These are phyloP conservation scores for Oryzaephilus surinamensis DNA, from an alignment of 1,140 invertebrate genomes.

Conservation along the genomic window DNA sequence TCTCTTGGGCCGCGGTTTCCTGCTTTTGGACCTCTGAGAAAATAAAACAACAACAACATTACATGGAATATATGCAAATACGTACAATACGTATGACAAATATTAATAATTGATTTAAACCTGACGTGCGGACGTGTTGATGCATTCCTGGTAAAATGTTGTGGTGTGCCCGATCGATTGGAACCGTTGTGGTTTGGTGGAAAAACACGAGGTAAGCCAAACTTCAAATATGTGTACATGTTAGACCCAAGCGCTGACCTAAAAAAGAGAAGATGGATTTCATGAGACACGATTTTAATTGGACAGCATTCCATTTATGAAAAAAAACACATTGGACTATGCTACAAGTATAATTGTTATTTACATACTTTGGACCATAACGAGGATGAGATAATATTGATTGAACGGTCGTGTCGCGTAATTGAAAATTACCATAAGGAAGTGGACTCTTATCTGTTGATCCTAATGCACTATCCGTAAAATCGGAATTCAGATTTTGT, in stretches of 20 bases:
- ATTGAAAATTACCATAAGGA: constrained; percentile 87
- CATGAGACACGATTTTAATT: too few species aligned
- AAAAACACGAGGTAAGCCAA: constrained; percentile 81
- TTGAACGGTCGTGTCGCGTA: constrained; percentile 85
- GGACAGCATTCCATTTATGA: not conserved
- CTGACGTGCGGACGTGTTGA: constrained; percentile 26
- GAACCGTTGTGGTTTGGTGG: constrained; percentile 62
- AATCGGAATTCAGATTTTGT: constrained; percentile 91
- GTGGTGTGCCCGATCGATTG: constrained; percentile 44
- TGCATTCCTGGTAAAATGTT: constrained; percentile 29
- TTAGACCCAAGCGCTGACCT: constrained; percentile 75
- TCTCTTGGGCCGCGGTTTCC: constrained; percentile 37
- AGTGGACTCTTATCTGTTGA: constrained; percentile 81
- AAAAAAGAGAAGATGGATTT: constrained; percentile 3
- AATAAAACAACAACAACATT: too few species aligned
- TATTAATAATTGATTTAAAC: constrained; percentile 11
- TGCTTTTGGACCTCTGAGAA: constrained; percentile 33
- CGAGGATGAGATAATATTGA: constrained; percentile 85
- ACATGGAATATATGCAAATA: not conserved
- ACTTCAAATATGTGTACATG: constrained; percentile 88
- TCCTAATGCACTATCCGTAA: constrained; percentile 85
- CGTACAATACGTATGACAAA: too few species aligned
- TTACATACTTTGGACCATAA: constrained; percentile 75
- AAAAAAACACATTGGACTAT: not conserved
- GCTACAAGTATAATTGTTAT: too few species aligned